Evolutionary conservation across 2,797 vertebrate species (phyloP).

Genomic region (Eupleurogrammus muticus): DNA sequence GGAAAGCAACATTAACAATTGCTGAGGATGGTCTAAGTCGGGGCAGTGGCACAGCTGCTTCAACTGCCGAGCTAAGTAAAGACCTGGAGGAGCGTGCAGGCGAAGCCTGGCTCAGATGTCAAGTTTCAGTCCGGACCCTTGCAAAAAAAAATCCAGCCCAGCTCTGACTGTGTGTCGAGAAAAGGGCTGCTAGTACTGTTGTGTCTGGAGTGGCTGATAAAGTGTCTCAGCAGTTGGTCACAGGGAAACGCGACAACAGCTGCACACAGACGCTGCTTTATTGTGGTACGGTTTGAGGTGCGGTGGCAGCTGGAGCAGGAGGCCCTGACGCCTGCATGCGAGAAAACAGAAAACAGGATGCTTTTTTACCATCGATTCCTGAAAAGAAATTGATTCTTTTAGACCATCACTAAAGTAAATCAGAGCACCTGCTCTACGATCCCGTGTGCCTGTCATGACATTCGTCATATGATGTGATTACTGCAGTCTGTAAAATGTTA

Average conservation of each 20-base stretch:
- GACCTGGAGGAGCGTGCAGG: neutral
- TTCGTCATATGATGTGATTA: slow-evolving; percentile 28
- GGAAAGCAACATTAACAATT: slow-evolving; percentile 40
- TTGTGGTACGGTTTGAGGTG: slow-evolving; percentile 58
- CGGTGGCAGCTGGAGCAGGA: slow-evolving; percentile 64
- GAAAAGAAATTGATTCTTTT: slow-evolving; percentile 34
- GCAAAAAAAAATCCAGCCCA: slow-evolving; percentile 31
- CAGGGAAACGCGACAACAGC: slow-evolving; percentile 59
- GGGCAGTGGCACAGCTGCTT: slow-evolving; percentile 46
- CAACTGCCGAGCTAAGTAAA: slow-evolving; percentile 23
- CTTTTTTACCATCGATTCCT: slow-evolving; percentile 12
- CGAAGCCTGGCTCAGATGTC: slow-evolving; percentile 45
- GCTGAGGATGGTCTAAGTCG: slow-evolving; percentile 29
- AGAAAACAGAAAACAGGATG: slow-evolving; percentile 7
- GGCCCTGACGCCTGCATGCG: slow-evolving; percentile 7
- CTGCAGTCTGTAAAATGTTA: slow-evolving; percentile 20
- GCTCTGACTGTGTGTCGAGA: slow-evolving; percentile 27
- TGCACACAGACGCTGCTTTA: slow-evolving; percentile 50
- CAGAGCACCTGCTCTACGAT: slow-evolving; percentile 15
- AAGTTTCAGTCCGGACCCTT: slow-evolving; percentile 21
- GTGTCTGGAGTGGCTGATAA: slow-evolving; percentile 59
- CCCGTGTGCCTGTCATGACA: slow-evolving; percentile 25
- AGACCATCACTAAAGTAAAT: slow-evolving; percentile 39
- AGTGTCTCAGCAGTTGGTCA: slow-evolving; percentile 23
- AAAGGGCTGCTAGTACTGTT: slow-evolving; percentile 49